phyloP scores from a whole-genome alignment of 2,888 invertebrate genomes.

The Drosophila setosimentum region DNA sequence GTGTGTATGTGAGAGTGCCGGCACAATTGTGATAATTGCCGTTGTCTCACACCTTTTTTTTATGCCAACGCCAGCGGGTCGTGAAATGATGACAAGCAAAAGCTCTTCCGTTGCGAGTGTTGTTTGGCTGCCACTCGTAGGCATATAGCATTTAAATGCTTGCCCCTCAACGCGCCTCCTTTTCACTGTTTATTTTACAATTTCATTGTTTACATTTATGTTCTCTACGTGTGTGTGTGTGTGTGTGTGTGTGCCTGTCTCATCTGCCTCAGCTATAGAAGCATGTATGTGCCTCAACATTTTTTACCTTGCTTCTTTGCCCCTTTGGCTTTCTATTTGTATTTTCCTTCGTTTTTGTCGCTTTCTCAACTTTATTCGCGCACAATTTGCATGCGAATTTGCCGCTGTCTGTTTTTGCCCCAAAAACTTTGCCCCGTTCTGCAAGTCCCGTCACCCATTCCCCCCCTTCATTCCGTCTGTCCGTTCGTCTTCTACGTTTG shows the following conservation, averaged over 20 bases:
- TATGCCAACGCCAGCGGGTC: slow-evolving; percentile 64
- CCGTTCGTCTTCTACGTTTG: slow-evolving; percentile 39
- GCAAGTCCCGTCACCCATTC: slow-evolving; percentile 1
- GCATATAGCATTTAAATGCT: slow-evolving; percentile 34
- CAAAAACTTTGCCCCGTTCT: slow-evolving; percentile 47
- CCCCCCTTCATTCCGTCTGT: slow-evolving; percentile 5
- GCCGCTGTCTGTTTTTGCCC: slow-evolving; percentile 66
- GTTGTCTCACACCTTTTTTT: slow-evolving; percentile 75
- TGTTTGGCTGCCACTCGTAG: slow-evolving; percentile 62
- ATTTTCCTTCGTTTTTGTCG: slow-evolving; percentile 60
- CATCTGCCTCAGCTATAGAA: slow-evolving; percentile 1
- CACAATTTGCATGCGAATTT: slow-evolving; percentile 81
- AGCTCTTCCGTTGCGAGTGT: slow-evolving; percentile 75
- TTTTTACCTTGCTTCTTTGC: slow-evolving; percentile 23
- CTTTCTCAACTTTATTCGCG: slow-evolving; percentile 75
- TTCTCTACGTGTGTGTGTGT: slow-evolving; percentile 30
- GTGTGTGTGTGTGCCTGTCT: slow-evolving; percentile 24
- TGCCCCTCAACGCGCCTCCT: slow-evolving; percentile 3
- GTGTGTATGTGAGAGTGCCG: slow-evolving; percentile 21
- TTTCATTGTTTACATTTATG: slow-evolving; percentile 81
- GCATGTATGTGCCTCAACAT: slow-evolving; percentile 40
- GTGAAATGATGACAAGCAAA: slow-evolving; percentile 79
- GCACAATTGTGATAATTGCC: slow-evolving; percentile 81
- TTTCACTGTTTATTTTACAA: slow-evolving; percentile 72
- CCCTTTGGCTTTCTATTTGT: slow-evolving; percentile 20